These are phyloP conservation scores for Ceratina australensis DNA, from an alignment of 1,140 invertebrate genomes.

Conservation along the genomic window DNA sequence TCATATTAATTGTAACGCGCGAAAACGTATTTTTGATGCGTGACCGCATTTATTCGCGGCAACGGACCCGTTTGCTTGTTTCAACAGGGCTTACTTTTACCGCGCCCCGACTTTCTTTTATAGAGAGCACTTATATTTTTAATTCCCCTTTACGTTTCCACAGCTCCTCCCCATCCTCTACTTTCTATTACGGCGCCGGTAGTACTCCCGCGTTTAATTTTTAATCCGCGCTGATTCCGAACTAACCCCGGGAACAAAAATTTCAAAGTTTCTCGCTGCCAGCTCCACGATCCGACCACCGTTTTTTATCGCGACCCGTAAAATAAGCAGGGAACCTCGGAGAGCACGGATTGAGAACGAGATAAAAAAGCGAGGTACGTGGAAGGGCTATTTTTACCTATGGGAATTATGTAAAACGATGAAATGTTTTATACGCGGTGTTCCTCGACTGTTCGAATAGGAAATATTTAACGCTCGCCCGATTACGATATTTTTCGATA, in stretches of 20 bases:
- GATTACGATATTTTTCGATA: too few species aligned
- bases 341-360: not conserved
- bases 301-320: not conserved
- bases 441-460: too few species aligned
- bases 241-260: constrained; percentile 25
- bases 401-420: not conserved
- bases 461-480: too few species aligned
- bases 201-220: constrained; percentile 31
- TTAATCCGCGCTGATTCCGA: constrained; percentile 34
- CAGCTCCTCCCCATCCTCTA: not conserved
- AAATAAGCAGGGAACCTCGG: constrained; percentile 3
- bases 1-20: constrained; percentile 20
- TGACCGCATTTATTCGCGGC: constrained; percentile 27
- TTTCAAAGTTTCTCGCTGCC: constrained; percentile 12
- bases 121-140: constrained; percentile 44
- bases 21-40: constrained; percentile 34
- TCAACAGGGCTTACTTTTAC: constrained; percentile 19
- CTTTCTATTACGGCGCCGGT: constrained; percentile 1
- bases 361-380: not conserved
- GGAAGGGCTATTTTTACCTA: not conserved
- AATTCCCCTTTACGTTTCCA: constrained; percentile 31
- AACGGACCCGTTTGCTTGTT: not conserved
- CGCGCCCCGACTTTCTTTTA: constrained; percentile 26
- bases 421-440: too few species aligned
- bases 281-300: too few species aligned